Conservation (phyloP, 2,888 invertebrate genomes). For the Eristalis tenax region DNA sequence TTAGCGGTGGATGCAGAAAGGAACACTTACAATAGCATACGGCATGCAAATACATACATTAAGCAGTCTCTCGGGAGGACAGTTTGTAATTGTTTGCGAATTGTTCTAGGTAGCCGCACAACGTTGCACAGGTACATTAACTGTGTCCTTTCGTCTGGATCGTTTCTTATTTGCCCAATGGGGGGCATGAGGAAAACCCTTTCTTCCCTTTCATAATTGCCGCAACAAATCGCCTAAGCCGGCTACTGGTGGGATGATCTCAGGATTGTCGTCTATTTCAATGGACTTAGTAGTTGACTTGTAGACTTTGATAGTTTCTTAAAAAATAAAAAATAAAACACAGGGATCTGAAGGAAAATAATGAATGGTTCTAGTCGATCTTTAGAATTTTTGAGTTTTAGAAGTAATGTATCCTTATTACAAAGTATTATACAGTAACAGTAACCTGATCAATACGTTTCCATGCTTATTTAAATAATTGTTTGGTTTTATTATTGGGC, state of each 20-base stretch:
- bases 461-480: too few relatives aligned
- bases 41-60: slow-evolving; percentile 54
- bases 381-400: too few relatives aligned
- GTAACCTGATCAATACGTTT: too few relatives aligned
- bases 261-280: slow-evolving; percentile 55
- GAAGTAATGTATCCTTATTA: too few relatives aligned
- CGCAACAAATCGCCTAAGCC: slow-evolving; percentile 63
- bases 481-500: too few relatives aligned
- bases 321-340: not conserved
- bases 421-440: too few relatives aligned
- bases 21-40: slow-evolving; percentile 16
- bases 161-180: not conserved
- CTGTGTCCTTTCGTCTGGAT: slow-evolving; percentile 19
- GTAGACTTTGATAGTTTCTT: not conserved
- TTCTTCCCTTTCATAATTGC: slow-evolving; percentile 65
- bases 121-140: slow-evolving; percentile 48
- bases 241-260: slow-evolving; percentile 59
- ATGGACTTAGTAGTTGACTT: slow-evolving; percentile 41
- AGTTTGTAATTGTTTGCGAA: slow-evolving; percentile 67
- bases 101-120: slow-evolving; percentile 48
- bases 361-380: too few relatives aligned
- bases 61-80: slow-evolving; percentile 49
- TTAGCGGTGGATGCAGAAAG: slow-evolving; percentile 42
- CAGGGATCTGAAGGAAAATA: too few relatives aligned
- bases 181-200: slow-evolving; percentile 16